Percentiles rank a stretch among this genome's conserved stretches.
phyloP scores from a whole-genome alignment of 2,888 invertebrate species.

The Luffia ferchaultella region DNA sequence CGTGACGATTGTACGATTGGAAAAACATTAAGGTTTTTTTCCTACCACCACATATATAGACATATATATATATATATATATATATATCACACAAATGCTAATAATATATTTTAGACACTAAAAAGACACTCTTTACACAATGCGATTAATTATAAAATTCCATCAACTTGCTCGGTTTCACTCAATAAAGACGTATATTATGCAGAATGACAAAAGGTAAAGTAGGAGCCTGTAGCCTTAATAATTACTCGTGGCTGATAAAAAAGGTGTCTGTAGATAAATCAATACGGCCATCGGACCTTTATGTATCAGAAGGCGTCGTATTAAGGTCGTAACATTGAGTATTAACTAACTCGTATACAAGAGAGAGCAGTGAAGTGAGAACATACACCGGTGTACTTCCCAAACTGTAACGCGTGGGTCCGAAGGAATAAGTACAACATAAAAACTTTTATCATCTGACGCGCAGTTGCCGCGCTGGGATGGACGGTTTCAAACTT shows the following conservation, averaged over 20 bases:
- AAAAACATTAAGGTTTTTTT: no score
- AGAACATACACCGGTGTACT: background rate
- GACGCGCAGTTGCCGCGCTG: slow-evolving; percentile 28
- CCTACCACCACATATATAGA: no score
- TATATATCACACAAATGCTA: no score
- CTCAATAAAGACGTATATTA: no score
- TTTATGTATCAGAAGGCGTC: background rate
- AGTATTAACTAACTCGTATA: background rate
- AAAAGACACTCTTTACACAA: no score
- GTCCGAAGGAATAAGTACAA: slow-evolving; percentile 37
- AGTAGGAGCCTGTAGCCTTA: background rate
- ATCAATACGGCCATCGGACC: background rate
- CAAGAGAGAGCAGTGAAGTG: background rate
- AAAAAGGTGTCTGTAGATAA: background rate
- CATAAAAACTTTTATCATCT: slow-evolving; percentile 60
- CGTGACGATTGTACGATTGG: no score
- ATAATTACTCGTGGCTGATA: background rate
- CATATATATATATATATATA: no score
- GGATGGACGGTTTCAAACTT: slow-evolving; percentile 29
- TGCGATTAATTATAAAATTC: no score
- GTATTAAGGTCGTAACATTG: background rate
- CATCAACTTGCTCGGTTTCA: no score
- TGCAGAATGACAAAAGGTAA: background rate
- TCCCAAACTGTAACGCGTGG: slow-evolving; percentile 1
- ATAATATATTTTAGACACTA: no score